Conservation (phyloP, 1,140 invertebrate genomes). For the Potamilus streckersoni region DNA sequence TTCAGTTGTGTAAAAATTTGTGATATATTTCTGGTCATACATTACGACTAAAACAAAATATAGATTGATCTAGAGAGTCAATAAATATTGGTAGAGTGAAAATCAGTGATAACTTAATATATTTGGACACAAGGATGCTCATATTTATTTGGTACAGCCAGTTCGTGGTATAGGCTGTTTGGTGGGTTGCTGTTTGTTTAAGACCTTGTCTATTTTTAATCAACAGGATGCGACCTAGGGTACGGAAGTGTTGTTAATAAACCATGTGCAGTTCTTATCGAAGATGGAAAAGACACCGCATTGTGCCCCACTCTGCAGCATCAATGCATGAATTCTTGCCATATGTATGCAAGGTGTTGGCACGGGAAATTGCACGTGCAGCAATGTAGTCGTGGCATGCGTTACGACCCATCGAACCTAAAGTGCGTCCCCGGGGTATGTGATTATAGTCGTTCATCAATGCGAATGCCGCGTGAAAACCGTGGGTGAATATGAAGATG, state of each 20-base stretch:
- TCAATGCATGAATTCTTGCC: slow-evolving; percentile 20
- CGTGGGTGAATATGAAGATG: too few species aligned
- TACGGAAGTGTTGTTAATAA: slow-evolving; percentile 15
- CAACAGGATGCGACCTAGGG: slow-evolving; percentile 21
- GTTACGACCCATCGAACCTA: background rate
- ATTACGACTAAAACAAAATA: too few species aligned
- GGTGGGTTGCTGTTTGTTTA: background rate
- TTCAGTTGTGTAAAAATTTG: too few species aligned
- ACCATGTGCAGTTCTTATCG: slow-evolving; percentile 11
- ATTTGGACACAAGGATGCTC: too few species aligned
- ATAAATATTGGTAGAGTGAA: too few species aligned
- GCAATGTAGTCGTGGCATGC: slow-evolving; percentile 19
- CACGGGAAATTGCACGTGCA: slow-evolving; percentile 1
- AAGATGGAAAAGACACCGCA: slow-evolving; percentile 2
- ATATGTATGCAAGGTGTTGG: slow-evolving; percentile 16
- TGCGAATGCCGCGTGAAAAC: too few species aligned
- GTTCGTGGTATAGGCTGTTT: background rate
- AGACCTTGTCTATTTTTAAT: background rate
- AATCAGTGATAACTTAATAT: background rate
- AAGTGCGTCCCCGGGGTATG: too few species aligned
- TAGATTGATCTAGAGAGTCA: too few species aligned
- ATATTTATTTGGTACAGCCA: background rate
- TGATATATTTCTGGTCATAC: too few species aligned
- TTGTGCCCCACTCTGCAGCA: too few species aligned
- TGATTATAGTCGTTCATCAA: too few species aligned